phyloP scores from a whole-genome alignment of 2,888 invertebrate species.

The Tiliacea aurago region DNA sequence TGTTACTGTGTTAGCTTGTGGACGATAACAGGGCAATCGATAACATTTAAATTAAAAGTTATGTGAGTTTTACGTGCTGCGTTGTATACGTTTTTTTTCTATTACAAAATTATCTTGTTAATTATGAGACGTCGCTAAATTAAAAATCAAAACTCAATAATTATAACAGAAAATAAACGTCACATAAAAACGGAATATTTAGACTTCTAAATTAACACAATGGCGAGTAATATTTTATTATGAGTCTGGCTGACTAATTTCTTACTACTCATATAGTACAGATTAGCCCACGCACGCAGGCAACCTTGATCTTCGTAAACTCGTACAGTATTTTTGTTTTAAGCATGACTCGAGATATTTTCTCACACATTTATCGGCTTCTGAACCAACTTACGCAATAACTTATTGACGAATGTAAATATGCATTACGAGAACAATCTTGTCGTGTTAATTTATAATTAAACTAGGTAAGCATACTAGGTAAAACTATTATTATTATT shows the following conservation, averaged over 20 bases:
- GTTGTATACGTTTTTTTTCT: background rate
- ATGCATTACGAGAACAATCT: constrained; percentile 5
- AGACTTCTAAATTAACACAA: constrained; percentile 11
- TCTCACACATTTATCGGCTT: constrained; percentile 31
- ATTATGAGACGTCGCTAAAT: background rate
- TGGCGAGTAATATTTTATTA: constrained; percentile 14
- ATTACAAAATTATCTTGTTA: background rate
- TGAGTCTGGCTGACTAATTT: constrained; percentile 17
- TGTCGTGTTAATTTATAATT: constrained; percentile 4
- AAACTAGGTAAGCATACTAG: too few relatives aligned
- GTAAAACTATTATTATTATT: background rate
- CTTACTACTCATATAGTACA: constrained; percentile 12
- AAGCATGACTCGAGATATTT: constrained; percentile 47
- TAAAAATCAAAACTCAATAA: background rate
- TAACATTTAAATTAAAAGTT: constrained; percentile 17
- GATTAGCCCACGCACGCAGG: constrained; percentile 33
- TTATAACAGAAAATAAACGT: background rate
- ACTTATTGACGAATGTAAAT: constrained; percentile 19
- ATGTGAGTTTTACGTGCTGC: background rate
- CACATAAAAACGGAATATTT: background rate
- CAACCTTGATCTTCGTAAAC: constrained; percentile 53
- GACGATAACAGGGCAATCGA: constrained; percentile 28
- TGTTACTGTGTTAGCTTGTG: constrained; percentile 4
- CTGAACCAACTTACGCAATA: constrained; percentile 20
- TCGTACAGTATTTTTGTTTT: constrained; percentile 35